Percentiles rank a stretch among this genome's conserved stretches.
These are phyloP conservation scores for Pao palembangensis DNA, from an alignment of 2,113 vertebrate species.

Conservation along the genomic window DNA sequence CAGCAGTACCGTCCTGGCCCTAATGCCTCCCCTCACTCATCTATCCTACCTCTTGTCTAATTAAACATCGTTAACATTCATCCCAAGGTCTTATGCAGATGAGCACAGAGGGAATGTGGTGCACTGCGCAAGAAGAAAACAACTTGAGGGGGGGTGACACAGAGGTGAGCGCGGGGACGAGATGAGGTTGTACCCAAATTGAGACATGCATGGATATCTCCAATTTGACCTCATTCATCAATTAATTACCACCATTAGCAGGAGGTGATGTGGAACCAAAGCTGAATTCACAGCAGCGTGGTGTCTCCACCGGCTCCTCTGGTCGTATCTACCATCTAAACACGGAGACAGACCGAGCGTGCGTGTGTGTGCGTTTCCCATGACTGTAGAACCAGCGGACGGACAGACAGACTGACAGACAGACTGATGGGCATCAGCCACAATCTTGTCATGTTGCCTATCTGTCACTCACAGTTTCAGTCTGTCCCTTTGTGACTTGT, in stretches of 20 bases:
- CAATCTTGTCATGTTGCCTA: conserved; percentile 63
- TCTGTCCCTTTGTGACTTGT: conserved; percentile 26
- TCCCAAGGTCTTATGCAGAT: conserved; percentile 84
- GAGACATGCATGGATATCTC: conserved; percentile 76
- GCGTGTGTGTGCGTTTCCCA: conserved; percentile 37
- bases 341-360: not conserved
- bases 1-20: conserved; percentile 63
- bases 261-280: conserved; percentile 76
- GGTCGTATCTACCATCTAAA: conserved; percentile 40
- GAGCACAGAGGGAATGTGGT: conserved; percentile 75
- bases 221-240: conserved; percentile 80
- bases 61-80: conserved; percentile 83
- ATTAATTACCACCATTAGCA: conserved; percentile 77
- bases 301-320: conserved; percentile 46
- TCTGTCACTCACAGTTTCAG: conserved; percentile 55
- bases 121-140: conserved; percentile 77
- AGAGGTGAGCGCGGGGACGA: conserved; percentile 56
- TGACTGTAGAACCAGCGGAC: conserved; percentile 14
- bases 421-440: conserved; percentile 62
- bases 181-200: conserved; percentile 69
- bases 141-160: conserved; percentile 66
- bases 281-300: conserved; percentile 63
- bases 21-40: conserved; percentile 66
- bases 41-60: conserved; percentile 77
- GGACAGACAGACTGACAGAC: conserved; percentile 46